Evolutionary conservation across 2,888 invertebrate species (phyloP).

Genomic region (Lomographa bimaculata): DNA sequence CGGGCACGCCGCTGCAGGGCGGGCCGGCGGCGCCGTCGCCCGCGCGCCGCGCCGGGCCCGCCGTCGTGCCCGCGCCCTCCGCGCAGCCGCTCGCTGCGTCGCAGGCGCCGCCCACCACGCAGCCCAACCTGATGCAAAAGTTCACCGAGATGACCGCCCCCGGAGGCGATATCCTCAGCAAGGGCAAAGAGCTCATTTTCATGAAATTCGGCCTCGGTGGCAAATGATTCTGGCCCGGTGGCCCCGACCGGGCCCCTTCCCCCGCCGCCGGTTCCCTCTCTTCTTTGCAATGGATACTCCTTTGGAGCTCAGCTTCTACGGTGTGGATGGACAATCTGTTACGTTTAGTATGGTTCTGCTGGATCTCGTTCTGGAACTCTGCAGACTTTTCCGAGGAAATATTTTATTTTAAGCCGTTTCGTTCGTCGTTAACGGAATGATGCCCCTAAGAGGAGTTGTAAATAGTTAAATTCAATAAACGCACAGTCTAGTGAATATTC

Average conservation of each 20-base stretch:
- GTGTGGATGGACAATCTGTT: constrained; percentile 21
- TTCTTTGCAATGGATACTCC: constrained; percentile 20
- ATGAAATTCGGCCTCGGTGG: constrained; percentile 96
- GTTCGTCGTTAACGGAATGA: constrained; percentile 52
- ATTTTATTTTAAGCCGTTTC: constrained; percentile 57
- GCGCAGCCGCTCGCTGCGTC: constrained; percentile 56
- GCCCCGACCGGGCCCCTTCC: constrained; percentile 41
- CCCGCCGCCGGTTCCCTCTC: constrained; percentile 37
- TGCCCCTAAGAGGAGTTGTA: constrained; percentile 67
- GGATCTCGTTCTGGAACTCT: constrained; percentile 38
- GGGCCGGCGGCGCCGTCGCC: constrained; percentile 56
- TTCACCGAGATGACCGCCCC: constrained; percentile 94
- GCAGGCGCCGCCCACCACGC: constrained; percentile 71
- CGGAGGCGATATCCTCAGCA: constrained; percentile 95
- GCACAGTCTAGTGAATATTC: constrained; percentile 82
- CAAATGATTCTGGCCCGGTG: constrained; percentile 82
- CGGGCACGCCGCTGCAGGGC: constrained; percentile 39
- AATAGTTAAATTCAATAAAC: constrained; percentile 79
- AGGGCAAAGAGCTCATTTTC: constrained; percentile 96
- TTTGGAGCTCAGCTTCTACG: constrained; percentile 14
- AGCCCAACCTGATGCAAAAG: constrained; percentile 94
- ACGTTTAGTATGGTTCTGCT: constrained; percentile 25
- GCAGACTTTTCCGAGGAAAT: constrained; percentile 53
- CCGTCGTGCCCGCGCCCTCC: constrained; percentile 75
- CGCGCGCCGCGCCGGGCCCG: constrained; percentile 75